phyloP scores from a whole-genome alignment of 1,140 invertebrate genomes.

The Zophobas atratus region DNA sequence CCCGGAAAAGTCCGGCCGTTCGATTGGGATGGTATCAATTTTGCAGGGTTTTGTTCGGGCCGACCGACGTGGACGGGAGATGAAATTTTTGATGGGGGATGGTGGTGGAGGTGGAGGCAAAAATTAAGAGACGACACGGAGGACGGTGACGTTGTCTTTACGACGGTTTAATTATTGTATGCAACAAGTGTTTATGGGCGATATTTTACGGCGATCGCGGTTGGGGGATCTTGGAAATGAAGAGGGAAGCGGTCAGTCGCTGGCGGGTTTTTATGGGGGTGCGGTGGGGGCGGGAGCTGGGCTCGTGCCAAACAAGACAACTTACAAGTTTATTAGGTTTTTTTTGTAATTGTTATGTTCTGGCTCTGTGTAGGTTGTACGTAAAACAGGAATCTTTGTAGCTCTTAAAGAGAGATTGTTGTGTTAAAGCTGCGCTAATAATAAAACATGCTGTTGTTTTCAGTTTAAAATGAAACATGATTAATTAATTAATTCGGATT shows the following conservation, averaged over 20 bases:
- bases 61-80: conserved; percentile 8
- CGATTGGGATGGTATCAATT: conserved; percentile 20
- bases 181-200: conserved; percentile 38
- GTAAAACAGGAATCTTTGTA: no score
- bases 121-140: conserved; percentile 1
- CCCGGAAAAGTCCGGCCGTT: conserved; percentile 22
- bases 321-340: no score
- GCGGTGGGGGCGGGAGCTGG: no score
- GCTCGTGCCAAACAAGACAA: no score
- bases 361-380: no score
- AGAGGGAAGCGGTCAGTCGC: neutral
- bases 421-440: no score
- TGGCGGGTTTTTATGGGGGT: no score
- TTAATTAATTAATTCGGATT: no score
- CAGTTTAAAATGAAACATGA: no score
- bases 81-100: conserved; percentile 23
- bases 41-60: conserved; percentile 30
- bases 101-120: neutral
- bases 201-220: conserved; percentile 34
- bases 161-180: conserved; percentile 34
- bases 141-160: conserved; percentile 37
- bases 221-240: conserved; percentile 21
- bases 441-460: no score
- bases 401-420: no score
- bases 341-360: no score